phyloP scores from a whole-genome alignment of 2,113 vertebrate genomes.

The Ctenomys sociabilis region DNA sequence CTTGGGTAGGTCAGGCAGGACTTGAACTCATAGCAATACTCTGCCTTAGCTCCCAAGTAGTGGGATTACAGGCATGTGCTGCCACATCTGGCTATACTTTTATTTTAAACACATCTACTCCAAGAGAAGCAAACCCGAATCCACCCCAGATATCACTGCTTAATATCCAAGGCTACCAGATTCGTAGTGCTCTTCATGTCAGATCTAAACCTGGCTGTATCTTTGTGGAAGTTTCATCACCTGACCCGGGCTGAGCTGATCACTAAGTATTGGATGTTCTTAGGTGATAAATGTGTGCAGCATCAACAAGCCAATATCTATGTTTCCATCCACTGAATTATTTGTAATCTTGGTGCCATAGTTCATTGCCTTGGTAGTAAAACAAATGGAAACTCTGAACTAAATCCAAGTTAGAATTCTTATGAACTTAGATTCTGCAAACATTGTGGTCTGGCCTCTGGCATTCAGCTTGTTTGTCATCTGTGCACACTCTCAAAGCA shows the following conservation, averaged over 20 bases:
- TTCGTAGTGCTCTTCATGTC: neutral
- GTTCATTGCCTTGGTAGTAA: neutral
- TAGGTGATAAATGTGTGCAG: fast-evolving
- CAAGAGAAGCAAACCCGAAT: neutral
- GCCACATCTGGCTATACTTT: neutral
- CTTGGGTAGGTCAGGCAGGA: neutral
- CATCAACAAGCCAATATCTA: neutral
- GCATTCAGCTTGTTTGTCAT: neutral
- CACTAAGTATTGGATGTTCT: neutral
- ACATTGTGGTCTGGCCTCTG: neutral
- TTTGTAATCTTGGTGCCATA: neutral
- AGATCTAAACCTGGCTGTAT: neutral
- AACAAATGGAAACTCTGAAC: neutral
- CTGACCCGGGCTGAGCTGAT: too few relatives aligned
- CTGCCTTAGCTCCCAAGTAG: neutral
- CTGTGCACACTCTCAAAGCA: neutral
- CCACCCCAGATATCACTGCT: neutral
- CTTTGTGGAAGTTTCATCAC: neutral
- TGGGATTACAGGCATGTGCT: neutral
- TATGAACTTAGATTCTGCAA: neutral
- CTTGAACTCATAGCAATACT: neutral
- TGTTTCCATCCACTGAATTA: neutral
- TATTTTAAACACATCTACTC: neutral
- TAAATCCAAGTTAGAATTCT: slow-evolving; percentile 30
- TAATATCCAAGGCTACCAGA: neutral